Percentiles rank a stretch among this genome's conserved stretches.
Conservation (phyloP, 2,113 vertebrate genomes). For the Tretioscincus oriximinensis region DNA sequence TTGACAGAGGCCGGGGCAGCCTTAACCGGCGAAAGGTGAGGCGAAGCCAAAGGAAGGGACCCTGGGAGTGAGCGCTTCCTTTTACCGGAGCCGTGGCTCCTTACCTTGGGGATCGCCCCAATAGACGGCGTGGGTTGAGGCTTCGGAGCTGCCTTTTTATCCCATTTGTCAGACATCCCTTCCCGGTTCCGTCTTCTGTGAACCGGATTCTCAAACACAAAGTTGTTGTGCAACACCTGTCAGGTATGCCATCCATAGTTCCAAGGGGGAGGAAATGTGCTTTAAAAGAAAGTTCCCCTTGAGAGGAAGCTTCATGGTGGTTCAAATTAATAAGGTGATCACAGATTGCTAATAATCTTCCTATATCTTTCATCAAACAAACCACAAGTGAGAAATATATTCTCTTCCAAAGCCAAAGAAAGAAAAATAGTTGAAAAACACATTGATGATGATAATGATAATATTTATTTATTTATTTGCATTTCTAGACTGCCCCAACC, state of each 20-base stretch:
- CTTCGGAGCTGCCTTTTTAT: too few species aligned
- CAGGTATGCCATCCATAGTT: not conserved
- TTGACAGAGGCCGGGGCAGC: too few species aligned
- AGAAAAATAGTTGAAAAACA: constrained; percentile 63
- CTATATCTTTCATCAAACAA: constrained; percentile 54
- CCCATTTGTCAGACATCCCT: too few species aligned
- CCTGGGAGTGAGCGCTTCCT: too few species aligned
- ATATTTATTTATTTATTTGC: too few species aligned
- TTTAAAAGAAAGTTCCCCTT: constrained; percentile 56
- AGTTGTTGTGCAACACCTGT: constrained; percentile 51
- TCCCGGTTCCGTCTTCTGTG: too few species aligned
- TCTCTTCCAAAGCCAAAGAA: constrained; percentile 45
- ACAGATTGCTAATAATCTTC: constrained; percentile 26
- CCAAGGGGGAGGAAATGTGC: constrained; percentile 57
- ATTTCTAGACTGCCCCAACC: too few species aligned
- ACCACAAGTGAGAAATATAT: constrained; percentile 54
- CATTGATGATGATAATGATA: constrained; percentile 10
- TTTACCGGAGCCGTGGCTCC: too few species aligned
- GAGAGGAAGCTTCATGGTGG: constrained; percentile 35
- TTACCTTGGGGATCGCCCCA: too few species aligned
- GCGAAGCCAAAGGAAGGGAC: too few species aligned
- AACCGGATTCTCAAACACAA: not conserved
- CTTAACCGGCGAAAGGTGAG: too few species aligned
- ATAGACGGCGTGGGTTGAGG: too few species aligned
- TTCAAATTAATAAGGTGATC: constrained; percentile 28